Base-by-base conservation (phyloP, 2,113 vertebrate species). In the Phalacrocorax pelagicus region DNA sequence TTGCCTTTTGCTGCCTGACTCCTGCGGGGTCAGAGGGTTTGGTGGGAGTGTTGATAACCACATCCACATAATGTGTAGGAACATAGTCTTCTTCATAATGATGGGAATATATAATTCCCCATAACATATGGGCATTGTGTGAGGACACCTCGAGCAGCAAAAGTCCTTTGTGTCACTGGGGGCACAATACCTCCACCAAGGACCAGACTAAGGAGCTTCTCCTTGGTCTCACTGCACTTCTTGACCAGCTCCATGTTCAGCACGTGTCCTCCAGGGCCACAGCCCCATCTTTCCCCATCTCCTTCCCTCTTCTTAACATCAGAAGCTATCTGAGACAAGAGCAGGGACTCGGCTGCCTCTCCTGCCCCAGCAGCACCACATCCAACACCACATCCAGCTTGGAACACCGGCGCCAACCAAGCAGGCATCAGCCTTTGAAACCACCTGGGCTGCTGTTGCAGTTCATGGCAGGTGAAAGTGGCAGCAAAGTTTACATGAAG, bases 221-320 rank as follows among this genome's bases (percentile, higher is more conserved):
- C 12, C 44, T 15, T 47, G 30, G 16, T 54, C 17, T 32, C 34
- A 2, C 26, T 13, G 63, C 5, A 4, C 10, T 47, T 44, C 5
- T 11, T 2, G 20, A 38, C 6, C 9, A 29, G 7, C 21, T 49
- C 51, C 3, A 0, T 2, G 0, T 44, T 15, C 17, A 61, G 22
- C n/a, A 18, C 2, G 0, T 0, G 5, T 32, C 61, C 73, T 27
- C 10, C 49, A 52, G 32, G 63, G 12, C 63, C 51, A 30, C 38
- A 81, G 42, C 36, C 17, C 59, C 57, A 6, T 23, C 52, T 12
- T 58, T 30, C 27, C 52, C 22, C 21, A 12, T 9, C 11, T n/a
- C 11, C 12, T 47, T 44, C 57, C 18, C 62, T 84, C 18, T 32
- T 46, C 12, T 6, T 4, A 38, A 3, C 26, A 22, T 3, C 63